These are phyloP conservation scores for Microcebus murinus DNA, from an alignment of 2,113 vertebrate genomes.

Conservation along the genomic window DNA sequence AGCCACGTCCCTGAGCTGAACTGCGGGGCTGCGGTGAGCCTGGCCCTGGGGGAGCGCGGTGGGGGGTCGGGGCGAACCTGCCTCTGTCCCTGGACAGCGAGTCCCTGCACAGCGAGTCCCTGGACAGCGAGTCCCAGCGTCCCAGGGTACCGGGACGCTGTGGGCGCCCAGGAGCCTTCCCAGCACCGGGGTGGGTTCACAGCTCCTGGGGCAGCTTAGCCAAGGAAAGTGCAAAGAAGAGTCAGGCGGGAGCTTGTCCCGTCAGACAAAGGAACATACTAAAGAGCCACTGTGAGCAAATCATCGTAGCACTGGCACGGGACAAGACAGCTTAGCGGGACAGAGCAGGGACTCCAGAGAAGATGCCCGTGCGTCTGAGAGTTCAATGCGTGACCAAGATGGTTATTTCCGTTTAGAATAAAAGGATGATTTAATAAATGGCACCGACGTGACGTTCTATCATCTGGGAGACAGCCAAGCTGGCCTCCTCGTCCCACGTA, in stretches of 20 bases:
- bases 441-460: not conserved
- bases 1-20: no score
- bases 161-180: not conserved
- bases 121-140: not conserved
- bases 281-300: not conserved
- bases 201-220: no score
- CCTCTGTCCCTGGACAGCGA: not conserved
- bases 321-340: not conserved
- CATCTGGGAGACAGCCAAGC: not conserved
- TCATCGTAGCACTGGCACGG: not conserved
- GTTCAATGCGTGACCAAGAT: no score
- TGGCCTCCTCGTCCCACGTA: not conserved
- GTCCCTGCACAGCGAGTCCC: not conserved
- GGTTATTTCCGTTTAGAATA: not conserved
- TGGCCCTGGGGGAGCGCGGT: not conserved
- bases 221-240: not conserved
- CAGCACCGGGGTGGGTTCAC: not conserved
- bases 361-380: not conserved
- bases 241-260: not conserved
- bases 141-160: fast-evolving
- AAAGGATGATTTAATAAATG: not conserved
- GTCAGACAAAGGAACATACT: not conserved
- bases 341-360: not conserved
- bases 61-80: not conserved
- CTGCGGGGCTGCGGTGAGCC: fast-evolving